These are phyloP conservation scores for Cepaea nemoralis DNA, from an alignment of 1,140 invertebrate species.

Conservation along the genomic window DNA sequence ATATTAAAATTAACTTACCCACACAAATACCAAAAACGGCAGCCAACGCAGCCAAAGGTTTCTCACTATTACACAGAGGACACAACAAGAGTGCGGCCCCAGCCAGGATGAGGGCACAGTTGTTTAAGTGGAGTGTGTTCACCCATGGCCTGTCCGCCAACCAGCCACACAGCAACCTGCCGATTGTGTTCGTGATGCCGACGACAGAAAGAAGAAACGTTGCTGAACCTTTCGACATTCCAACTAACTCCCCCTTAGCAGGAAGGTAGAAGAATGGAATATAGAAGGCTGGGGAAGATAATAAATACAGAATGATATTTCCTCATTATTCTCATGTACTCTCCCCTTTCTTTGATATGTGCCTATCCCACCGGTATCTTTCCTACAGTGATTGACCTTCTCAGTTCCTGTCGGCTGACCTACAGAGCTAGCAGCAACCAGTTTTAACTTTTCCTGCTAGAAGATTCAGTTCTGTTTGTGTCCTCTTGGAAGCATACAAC, in stretches of 20 bases:
- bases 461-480: too few species aligned
- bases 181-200: slow-evolving; percentile 77
- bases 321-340: too few species aligned
- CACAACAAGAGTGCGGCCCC: slow-evolving; percentile 88
- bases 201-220: slow-evolving; percentile 90
- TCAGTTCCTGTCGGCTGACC: too few species aligned
- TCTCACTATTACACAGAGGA: slow-evolving; percentile 76
- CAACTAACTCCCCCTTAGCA: slow-evolving; percentile 44
- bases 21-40: slow-evolving; percentile 89
- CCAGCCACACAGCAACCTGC: slow-evolving; percentile 76
- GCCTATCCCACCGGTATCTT: too few species aligned
- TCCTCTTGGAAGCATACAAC: too few species aligned
- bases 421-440: too few species aligned
- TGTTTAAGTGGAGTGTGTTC: slow-evolving; percentile 77
- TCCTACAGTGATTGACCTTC: too few species aligned
- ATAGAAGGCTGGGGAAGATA: slow-evolving; percentile 55
- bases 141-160: slow-evolving; percentile 77
- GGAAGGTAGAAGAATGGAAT: slow-evolving; percentile 61
- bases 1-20: slow-evolving; percentile 74
- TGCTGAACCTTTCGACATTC: slow-evolving; percentile 78
- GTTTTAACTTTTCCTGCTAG: too few species aligned
- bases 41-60: slow-evolving; percentile 85
- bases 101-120: slow-evolving; percentile 80
- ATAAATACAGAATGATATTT: too few species aligned
- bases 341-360: too few species aligned